Evolutionary conservation across 2,113 vertebrate genomes (phyloP).

Genomic region (Lutjanus erythropterus): DNA sequence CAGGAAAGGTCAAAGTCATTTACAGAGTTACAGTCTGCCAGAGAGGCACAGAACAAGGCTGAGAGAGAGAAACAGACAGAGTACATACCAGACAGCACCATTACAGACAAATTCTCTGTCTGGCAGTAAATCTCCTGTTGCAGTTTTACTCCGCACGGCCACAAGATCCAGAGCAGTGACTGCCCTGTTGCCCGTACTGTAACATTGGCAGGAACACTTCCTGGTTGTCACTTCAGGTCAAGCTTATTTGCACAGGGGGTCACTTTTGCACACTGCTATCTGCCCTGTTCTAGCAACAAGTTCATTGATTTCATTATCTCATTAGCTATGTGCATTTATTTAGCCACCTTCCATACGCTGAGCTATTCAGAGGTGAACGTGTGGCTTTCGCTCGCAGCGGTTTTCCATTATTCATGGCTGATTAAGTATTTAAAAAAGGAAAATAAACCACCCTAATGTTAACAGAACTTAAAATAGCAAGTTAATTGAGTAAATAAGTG

Average conservation of each 20-base stretch:
- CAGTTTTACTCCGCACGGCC: slow-evolving; percentile 23
- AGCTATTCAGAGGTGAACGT: slow-evolving; percentile 58
- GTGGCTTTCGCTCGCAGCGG: slow-evolving; percentile 53
- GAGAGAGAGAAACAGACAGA: slow-evolving; percentile 35
- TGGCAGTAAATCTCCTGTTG: slow-evolving; percentile 47
- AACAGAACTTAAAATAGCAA: slow-evolving; percentile 70
- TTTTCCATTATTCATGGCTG: slow-evolving; percentile 77
- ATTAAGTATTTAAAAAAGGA: slow-evolving; percentile 71
- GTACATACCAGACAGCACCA: slow-evolving; percentile 42
- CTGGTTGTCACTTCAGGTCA: slow-evolving; percentile 51
- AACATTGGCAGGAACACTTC: slow-evolving; percentile 39
- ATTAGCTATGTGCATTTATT: slow-evolving; percentile 73
- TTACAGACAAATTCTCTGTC: slow-evolving; percentile 37
- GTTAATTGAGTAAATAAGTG: slow-evolving; percentile 80
- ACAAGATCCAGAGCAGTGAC: not conserved
- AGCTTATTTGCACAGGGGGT: slow-evolving; percentile 54
- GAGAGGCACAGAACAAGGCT: slow-evolving; percentile 41
- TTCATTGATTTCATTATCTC: slow-evolving; percentile 60
- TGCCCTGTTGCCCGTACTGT: not conserved
- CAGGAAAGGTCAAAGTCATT: slow-evolving; percentile 84
- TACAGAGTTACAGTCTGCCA: slow-evolving; percentile 69
- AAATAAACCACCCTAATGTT: slow-evolving; percentile 66
- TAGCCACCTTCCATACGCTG: slow-evolving; percentile 47
- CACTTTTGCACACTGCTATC: slow-evolving; percentile 31
- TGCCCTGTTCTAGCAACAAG: slow-evolving; percentile 36